Evolutionary conservation across 2,888 invertebrate species (phyloP), one percentile per base, ranked within the genome.

Genomic region (Stenodema calcarata): DNA sequence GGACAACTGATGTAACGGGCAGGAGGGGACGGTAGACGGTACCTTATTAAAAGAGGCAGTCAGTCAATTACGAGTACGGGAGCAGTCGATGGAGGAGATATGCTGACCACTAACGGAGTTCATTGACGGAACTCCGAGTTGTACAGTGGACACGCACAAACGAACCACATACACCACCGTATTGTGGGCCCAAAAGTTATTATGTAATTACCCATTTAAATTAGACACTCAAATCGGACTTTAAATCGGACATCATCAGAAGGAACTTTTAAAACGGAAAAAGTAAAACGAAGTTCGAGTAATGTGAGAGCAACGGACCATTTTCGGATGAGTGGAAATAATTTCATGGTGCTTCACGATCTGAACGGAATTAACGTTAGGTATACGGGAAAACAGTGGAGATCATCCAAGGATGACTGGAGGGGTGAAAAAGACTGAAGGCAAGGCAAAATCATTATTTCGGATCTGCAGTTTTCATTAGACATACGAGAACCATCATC

Each of bases 31-130:
- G 79, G n/a, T 35, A 35, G 35, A 84, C 70, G 83, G 83, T 73
- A 42, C 84, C 84, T 84, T 84, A 84, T 84, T 84, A 84, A 84
- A 84, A 84, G 84, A 84, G 73, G 84, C 28, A 84, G 70, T 73
- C 84, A 84, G 84, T 73, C 84, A 84, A 84, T 84, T 84, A 84
- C 84, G 12, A 28, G 80, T 50, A 44, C 80, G 50, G 80, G 47
- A 80, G 84, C 62, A 69, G 78, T 28, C 75, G 84, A 84, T 84
- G 73, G 84, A 30, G 73, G 82, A 82, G 82, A 82, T 82, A 84
- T 75, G 50, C 75, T 73, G 84, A 70, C 84, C 84, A 62, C 42
- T 84, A 84, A 84, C 84, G 84, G 84, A 80, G 62, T 62, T 62
- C 62, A 9, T 9, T 2, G 44, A 16, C 16, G 9, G 44, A 9